Conservation (phyloP, 1,140 invertebrate genomes). For the Drosophila busckii region DNA sequence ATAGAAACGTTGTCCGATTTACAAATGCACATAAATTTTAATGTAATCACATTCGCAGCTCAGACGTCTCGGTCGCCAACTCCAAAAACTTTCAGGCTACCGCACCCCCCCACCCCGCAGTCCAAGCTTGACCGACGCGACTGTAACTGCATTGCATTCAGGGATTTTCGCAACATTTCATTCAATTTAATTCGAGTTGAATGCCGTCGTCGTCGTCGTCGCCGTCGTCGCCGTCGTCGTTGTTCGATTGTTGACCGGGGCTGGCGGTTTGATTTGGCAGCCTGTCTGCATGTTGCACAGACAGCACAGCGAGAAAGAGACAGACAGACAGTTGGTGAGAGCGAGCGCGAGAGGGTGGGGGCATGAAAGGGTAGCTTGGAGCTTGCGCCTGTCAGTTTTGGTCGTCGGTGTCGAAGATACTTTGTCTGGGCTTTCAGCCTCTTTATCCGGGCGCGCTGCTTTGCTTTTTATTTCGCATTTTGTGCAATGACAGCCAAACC, state of each 20-base stretch:
- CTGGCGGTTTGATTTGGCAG: conserved; percentile 37
- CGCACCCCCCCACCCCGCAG: conserved; percentile 2
- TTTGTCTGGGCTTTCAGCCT: conserved; percentile 10
- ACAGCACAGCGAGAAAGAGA: conserved; percentile 6
- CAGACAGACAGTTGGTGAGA: conserved; percentile 3
- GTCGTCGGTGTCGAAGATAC: no score
- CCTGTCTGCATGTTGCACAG: conserved; percentile 45
- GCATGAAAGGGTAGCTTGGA: conserved; percentile 1
- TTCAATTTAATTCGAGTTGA: conserved; percentile 58
- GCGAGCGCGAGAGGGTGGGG: neutral
- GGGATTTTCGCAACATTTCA: conserved; percentile 61
- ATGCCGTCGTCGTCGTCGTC: conserved; percentile 31
- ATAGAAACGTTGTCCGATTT: no score
- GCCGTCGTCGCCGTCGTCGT: conserved; percentile 11
- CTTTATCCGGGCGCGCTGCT: conserved; percentile 1
- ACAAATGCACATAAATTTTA: conserved; percentile 77
- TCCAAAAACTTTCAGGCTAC: conserved; percentile 36
- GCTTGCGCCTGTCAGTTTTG: conserved; percentile 21
- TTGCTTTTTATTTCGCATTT: conserved; percentile 16
- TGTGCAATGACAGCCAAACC: conserved; percentile 23
- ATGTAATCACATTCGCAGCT: conserved; percentile 70
- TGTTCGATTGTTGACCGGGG: conserved; percentile 34
- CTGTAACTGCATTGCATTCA: conserved; percentile 17
- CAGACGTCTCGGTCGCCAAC: conserved; percentile 23
- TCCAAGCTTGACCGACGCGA: conserved; percentile 1